Percentiles rank a stretch among this genome's conserved stretches.
Evolutionary conservation across 2,888 invertebrate genomes (phyloP).

Genomic region (Lamellibrachia satsuma): DNA sequence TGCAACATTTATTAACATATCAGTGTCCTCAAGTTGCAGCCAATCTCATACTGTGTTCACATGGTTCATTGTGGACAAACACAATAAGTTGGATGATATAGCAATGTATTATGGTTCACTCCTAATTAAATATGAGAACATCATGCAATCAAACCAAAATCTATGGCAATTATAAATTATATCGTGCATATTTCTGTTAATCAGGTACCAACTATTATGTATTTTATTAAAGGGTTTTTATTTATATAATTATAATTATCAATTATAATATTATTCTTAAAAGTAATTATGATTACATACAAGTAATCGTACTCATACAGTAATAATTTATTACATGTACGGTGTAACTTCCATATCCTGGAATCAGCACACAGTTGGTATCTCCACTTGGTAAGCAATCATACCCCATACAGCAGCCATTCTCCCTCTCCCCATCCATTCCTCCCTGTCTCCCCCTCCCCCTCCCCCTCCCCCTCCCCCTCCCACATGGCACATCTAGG

Average conservation of each 20-base stretch:
- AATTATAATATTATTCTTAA: no score
- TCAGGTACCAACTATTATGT: no score
- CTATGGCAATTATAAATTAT: no score
- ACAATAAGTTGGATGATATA: background rate
- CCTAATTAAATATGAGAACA: background rate
- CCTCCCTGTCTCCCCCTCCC: no score
- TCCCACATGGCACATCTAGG: background rate
- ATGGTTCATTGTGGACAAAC: background rate
- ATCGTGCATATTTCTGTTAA: no score
- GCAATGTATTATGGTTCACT: background rate
- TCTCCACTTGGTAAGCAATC: background rate
- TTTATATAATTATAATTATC: no score
- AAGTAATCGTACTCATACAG: no score
- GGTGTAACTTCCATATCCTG: background rate
- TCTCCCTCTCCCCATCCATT: background rate
- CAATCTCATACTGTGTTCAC: background rate
- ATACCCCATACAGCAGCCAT: background rate
- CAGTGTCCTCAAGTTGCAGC: no score
- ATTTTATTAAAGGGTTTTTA: no score
- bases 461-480: background rate
- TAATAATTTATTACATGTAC: background rate
- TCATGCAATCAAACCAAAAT: background rate
- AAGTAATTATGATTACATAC: no score
- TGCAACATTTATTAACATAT: background rate
- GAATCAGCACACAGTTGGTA: background rate